These are phyloP conservation scores for Platycheirus rosarum DNA, from an alignment of 2,888 invertebrate genomes.

Conservation along the genomic window DNA sequence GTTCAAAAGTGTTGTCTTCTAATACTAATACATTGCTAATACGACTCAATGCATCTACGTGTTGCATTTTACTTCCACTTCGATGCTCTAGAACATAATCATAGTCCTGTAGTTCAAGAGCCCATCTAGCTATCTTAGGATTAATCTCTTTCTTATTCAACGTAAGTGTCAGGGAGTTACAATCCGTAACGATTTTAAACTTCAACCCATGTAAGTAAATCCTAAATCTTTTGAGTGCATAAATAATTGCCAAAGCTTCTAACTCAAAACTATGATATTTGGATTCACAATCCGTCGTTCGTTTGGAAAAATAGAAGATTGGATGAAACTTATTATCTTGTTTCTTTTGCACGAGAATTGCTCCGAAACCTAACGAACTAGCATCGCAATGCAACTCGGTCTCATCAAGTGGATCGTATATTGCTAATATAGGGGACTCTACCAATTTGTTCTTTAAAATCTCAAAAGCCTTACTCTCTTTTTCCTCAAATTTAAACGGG, in stretches of 20 bases:
- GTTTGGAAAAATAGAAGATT: too few relatives aligned
- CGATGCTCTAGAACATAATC: background rate
- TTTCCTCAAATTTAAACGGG: background rate
- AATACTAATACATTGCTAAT: conserved; percentile 14
- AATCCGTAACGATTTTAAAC: too few relatives aligned
- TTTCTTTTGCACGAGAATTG: conserved; percentile 71
- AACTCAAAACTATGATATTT: conserved; percentile 3
- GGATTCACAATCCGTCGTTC: too few relatives aligned
- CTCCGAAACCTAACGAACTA: conserved; percentile 75
- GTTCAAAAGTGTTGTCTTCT: too few relatives aligned
- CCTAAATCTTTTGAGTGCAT: conserved; percentile 11
- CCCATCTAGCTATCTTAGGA: too few relatives aligned
- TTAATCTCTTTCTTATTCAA: too few relatives aligned
- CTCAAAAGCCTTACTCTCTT: background rate
- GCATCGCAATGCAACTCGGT: conserved; percentile 74
- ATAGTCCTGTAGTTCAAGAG: too few relatives aligned
- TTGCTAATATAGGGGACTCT: background rate
- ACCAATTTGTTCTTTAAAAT: background rate
- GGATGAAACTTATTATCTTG: too few relatives aligned
- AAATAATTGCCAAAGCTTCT: background rate
- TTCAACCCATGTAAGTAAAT: conserved; percentile 6
- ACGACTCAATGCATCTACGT: conserved; percentile 77
- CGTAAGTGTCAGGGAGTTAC: too few relatives aligned
- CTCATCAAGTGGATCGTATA: background rate
- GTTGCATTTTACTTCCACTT: conserved; percentile 73